A percentile compares a stretch with the other conserved stretches of the same genome.
phyloP scores from a whole-genome alignment of 2,113 vertebrate genomes.

The Sapayoa aenigma region DNA sequence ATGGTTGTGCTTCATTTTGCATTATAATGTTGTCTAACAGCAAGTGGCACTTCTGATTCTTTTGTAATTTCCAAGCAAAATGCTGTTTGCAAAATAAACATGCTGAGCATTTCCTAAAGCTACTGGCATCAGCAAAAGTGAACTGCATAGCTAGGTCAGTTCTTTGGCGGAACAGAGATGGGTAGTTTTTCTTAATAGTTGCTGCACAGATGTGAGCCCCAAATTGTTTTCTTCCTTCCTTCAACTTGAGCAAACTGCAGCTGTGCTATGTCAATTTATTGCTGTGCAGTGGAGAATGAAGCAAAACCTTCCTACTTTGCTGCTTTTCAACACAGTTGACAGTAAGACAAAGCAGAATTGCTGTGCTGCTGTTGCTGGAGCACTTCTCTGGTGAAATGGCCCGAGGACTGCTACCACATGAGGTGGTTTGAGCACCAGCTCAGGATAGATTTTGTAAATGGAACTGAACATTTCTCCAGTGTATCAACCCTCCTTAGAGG shows the following conservation, averaged over 20 bases:
- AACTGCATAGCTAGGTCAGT: not conserved
- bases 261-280: not conserved
- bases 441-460: not conserved
- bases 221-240: slow-evolving; percentile 9
- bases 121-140: slow-evolving; percentile 24
- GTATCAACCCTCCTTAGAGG: not conserved
- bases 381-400: not conserved
- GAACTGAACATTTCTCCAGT: not conserved
- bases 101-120: slow-evolving; percentile 38
- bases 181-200: not conserved
- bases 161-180: not conserved
- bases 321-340: not conserved
- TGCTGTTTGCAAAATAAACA: slow-evolving; percentile 63
- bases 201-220: slow-evolving; percentile 13
- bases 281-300: not conserved
- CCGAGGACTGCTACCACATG: not conserved
- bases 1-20: slow-evolving; percentile 60
- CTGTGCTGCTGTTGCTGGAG: not conserved
- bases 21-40: slow-evolving; percentile 66
- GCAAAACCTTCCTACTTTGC: slow-evolving; percentile 1
- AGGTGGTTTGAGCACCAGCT: not conserved
- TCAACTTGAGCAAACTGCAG: slow-evolving; percentile 16
- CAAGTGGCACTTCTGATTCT: slow-evolving; percentile 65
- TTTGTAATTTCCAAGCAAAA: slow-evolving; percentile 54
- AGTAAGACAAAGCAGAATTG: not conserved